Percentiles rank a stretch among this genome's conserved stretches.
phyloP scores from a whole-genome alignment of 2,797 vertebrate species.

The Peromyscus attwateri region DNA sequence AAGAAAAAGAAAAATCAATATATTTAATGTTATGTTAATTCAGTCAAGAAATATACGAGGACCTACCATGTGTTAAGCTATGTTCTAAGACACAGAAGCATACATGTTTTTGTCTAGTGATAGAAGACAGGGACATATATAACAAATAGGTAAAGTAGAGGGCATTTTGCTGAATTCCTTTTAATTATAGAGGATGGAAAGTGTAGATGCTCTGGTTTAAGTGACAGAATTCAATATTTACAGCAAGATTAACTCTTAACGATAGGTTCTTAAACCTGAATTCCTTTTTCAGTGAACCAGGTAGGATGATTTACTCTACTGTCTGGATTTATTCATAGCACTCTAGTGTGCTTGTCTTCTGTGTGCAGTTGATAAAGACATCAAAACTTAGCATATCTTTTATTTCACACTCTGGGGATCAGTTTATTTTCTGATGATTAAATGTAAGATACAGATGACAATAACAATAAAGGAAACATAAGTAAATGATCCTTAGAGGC shows the following conservation, averaged over 20 bases:
- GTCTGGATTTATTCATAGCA: conserved; percentile 32
- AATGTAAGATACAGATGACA: neutral
- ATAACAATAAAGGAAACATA: conserved; percentile 35
- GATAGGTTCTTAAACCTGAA: neutral
- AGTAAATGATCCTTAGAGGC: conserved; percentile 5
- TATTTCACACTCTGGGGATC: conserved; percentile 30
- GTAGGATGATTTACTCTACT: conserved; percentile 29
- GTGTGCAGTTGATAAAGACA: conserved; percentile 51
- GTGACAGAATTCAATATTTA: conserved; percentile 9
- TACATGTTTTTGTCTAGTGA: neutral
- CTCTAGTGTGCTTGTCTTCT: conserved; percentile 5
- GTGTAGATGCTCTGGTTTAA: conserved; percentile 16
- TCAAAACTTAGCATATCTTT: conserved; percentile 27
- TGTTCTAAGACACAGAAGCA: neutral
- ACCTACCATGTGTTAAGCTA: neutral
- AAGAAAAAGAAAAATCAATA: conserved; percentile 60
- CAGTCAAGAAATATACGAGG: conserved; percentile 54
- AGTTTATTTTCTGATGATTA: conserved; percentile 42
- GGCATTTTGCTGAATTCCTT: conserved; percentile 39
- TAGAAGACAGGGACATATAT: neutral
- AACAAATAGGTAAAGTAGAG: conserved; percentile 16
- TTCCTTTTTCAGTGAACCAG: neutral
- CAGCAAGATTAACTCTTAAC: conserved; percentile 1
- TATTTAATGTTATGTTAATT: conserved; percentile 59
- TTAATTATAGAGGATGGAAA: neutral